These are phyloP conservation scores for Mimas tiliae DNA, from an alignment of 2,888 invertebrate genomes.

Conservation along the genomic window DNA sequence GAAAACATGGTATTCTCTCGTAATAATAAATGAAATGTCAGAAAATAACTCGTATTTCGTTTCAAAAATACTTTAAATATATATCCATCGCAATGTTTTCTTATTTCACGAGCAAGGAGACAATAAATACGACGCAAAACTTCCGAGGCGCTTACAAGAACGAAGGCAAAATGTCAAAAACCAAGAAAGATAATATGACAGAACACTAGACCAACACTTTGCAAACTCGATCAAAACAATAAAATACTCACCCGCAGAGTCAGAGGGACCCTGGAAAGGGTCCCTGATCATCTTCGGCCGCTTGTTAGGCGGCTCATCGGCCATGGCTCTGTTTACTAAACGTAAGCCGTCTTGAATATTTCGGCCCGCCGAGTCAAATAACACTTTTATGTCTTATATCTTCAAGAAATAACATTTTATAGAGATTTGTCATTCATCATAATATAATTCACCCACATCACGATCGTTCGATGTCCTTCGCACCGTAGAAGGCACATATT, in stretches of 20 bases:
- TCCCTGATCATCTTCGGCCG: conserved; percentile 95
- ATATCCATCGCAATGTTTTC: conserved; percentile 36
- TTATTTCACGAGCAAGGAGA: conserved; percentile 48
- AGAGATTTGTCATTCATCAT: conserved; percentile 82
- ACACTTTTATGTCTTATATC: conserved; percentile 83
- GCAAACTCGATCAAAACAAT: conserved; percentile 66
- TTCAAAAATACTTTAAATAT: conserved; percentile 31
- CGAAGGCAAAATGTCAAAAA: conserved; percentile 78
- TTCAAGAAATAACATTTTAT: conserved; percentile 83
- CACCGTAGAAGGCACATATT: conserved; percentile 92
- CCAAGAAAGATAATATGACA: conserved; percentile 78
- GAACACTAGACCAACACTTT: conserved; percentile 67
- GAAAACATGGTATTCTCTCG: conserved; percentile 33
- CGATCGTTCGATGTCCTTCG: conserved; percentile 88
- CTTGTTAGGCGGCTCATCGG: conserved; percentile 98
- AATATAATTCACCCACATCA: conserved; percentile 87
- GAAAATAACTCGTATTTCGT: conserved; percentile 33
- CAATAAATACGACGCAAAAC: conserved; percentile 81
- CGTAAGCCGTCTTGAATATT: conserved; percentile 86
- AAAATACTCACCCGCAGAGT: conserved; percentile 90
- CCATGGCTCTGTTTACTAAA: conserved; percentile 92
- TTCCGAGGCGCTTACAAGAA: conserved; percentile 78
- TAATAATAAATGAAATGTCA: conserved; percentile 44
- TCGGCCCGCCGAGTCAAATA: conserved; percentile 85
- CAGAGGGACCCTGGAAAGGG: conserved; percentile 92